phyloP scores from a whole-genome alignment of 2,888 invertebrate species.

The Myathropa florea region DNA sequence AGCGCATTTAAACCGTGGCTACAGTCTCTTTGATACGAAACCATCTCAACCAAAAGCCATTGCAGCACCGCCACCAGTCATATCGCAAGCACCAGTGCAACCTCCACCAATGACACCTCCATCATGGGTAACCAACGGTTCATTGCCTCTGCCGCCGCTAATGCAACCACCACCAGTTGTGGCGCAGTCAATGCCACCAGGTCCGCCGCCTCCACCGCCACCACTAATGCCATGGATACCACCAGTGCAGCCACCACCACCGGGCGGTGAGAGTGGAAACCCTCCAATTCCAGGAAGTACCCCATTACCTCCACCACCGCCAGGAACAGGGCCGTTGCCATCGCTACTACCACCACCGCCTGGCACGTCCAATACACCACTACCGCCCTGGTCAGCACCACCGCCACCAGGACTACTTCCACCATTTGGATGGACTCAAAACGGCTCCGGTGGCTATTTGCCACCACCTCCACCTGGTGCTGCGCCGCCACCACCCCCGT shows the following conservation, averaged over 20 bases:
- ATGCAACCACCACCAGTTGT: conserved; percentile 81
- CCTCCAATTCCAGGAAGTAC: conserved; percentile 80
- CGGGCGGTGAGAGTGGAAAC: conserved; percentile 76
- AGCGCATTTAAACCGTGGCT: conserved; percentile 78
- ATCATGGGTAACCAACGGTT: conserved; percentile 76
- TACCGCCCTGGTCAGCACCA: conserved; percentile 68
- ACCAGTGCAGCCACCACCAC: conserved; percentile 80
- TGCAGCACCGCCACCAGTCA: conserved; percentile 81
- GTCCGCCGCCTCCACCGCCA: conserved; percentile 80
- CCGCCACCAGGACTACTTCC: conserved; percentile 75
- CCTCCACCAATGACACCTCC: conserved; percentile 82
- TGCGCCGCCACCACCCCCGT: conserved; percentile 83
- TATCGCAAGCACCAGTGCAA: conserved; percentile 79
- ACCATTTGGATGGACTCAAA: conserved; percentile 76
- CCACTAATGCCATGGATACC: conserved; percentile 82
- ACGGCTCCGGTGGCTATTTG: conserved; percentile 73
- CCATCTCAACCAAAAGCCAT: conserved; percentile 78
- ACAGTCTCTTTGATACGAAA: conserved; percentile 80
- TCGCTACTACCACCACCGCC: conserved; percentile 77
- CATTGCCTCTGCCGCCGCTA: conserved; percentile 75
- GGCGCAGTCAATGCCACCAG: conserved; percentile 82
- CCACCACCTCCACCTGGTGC: conserved; percentile 76
- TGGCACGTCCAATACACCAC: conserved; percentile 77
- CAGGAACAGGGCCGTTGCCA: conserved; percentile 77
- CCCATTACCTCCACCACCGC: conserved; percentile 82